Evolutionary conservation across 2,113 vertebrate species (phyloP).

Genomic region (Corynorhinus townsendii): DNA sequence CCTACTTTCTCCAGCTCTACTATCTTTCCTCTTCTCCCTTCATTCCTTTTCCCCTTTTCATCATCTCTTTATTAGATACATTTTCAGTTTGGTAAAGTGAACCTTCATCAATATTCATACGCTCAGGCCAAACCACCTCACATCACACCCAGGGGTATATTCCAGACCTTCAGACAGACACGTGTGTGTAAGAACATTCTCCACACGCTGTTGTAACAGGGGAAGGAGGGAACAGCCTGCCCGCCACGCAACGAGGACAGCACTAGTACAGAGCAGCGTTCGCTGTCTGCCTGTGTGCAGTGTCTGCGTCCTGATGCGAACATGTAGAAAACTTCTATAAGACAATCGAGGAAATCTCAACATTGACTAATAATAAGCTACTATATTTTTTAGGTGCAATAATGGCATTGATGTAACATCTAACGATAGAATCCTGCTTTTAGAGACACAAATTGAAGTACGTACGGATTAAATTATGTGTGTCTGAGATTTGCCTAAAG

Average conservation of each 20-base stretch:
- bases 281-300: too few species aligned
- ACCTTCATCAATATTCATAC: background rate
- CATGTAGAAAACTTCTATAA: background rate
- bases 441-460: background rate
- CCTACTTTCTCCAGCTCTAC: background rate
- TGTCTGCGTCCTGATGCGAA: background rate
- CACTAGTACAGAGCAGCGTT: background rate
- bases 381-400: background rate
- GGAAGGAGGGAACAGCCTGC: background rate
- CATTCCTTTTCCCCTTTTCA: too few species aligned
- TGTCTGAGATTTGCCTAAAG: background rate
- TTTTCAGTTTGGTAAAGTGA: background rate
- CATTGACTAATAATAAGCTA: background rate
- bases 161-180: background rate
- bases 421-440: background rate
- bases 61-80: background rate
- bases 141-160: background rate
- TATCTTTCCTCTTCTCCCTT: background rate
- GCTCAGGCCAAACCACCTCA: background rate
- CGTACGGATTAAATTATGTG: background rate
- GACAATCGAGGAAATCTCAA: background rate
- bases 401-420: background rate
- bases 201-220: background rate
- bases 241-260: background rate
- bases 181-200: background rate